Evolutionary conservation across 1,140 invertebrate genomes (phyloP), one percentile per base, ranked within the genome.

Genomic region (Sesamia nonagrioides): DNA sequence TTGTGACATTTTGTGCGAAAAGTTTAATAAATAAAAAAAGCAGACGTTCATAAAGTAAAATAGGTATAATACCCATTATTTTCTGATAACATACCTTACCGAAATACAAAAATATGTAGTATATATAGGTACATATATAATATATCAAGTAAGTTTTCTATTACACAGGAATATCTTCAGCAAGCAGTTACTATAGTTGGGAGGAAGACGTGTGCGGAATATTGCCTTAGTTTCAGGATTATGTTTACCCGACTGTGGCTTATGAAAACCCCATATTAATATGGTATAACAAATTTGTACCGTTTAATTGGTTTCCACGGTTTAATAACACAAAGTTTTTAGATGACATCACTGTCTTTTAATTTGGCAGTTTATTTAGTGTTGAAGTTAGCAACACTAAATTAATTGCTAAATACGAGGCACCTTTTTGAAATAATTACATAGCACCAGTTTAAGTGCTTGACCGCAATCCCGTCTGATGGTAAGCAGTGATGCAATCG

Each of bases 141-240:
- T n/a, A 54, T 71, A 35, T 33, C 18, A 15, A 50, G 68, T 71
- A 71, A 52, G 68, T 71, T 71, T 71, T 71, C 68, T 71, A 71
- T 71, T 71, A 71, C 68, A 37, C 48, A 8, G 33, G 66, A 69
- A 73, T 73, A 56, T 73, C 71, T 73, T 60, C 33, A 73, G 71
- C 40, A 58, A 73, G 52, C 71, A 73, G 71, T 73, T 73, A 73
- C 58, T 54, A 73, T 63, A 76, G 42, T 76, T 35, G 60, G 42
- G 56, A 37, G 58, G 54, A 50, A 63, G 40, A 61, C 76, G 76
- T 77, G 66, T 58, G 37, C 37, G 40, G 21, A 77, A 77, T 77
- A 77, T 69, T 69, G 37, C 63, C 66, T 69, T 77, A 77, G 76
- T 77, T 77, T 69, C 66, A 50, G 52, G 48, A 69, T 77, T 75